These are phyloP conservation scores for Embidobia sp. DNA, from an alignment of 2,888 invertebrate genomes.

Conservation along the genomic window DNA sequence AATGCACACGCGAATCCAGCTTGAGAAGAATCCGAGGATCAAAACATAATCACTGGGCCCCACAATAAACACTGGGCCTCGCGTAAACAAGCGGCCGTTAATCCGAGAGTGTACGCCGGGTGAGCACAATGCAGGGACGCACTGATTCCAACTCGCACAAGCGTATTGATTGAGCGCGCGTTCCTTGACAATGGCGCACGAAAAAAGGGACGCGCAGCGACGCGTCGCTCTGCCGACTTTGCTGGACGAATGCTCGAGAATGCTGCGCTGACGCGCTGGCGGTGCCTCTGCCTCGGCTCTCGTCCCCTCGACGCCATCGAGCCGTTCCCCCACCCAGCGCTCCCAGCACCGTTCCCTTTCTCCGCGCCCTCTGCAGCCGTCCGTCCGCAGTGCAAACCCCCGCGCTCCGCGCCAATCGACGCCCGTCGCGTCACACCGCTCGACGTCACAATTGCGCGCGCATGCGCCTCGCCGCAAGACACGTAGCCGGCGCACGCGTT, in stretches of 20 bases:
- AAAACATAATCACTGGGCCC: too few relatives aligned
- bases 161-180: conserved; percentile 1
- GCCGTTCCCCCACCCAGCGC: conserved; percentile 16
- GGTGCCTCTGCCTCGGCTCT: conserved; percentile 39
- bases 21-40: too few relatives aligned
- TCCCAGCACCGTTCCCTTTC: background rate
- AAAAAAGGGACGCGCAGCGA: conserved; percentile 36
- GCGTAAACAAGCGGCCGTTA: too few relatives aligned
- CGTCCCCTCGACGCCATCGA: conserved; percentile 48
- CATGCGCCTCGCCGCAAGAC: conserved; percentile 43
- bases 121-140: background rate
- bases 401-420: conserved; percentile 43
- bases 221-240: conserved; percentile 34
- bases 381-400: background rate
- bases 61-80: too few relatives aligned
- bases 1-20: conserved; percentile 42
- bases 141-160: too few relatives aligned
- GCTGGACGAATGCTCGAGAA: conserved; percentile 59
- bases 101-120: too few relatives aligned
- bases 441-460: conserved; percentile 56
- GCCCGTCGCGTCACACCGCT: conserved; percentile 53
- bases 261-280: conserved; percentile 50
- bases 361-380: background rate
- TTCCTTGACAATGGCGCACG: conserved; percentile 20
- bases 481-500: conserved; percentile 54